phyloP scores from a whole-genome alignment of 2,797 vertebrate genomes.

The Phoxinus dragarum region DNA sequence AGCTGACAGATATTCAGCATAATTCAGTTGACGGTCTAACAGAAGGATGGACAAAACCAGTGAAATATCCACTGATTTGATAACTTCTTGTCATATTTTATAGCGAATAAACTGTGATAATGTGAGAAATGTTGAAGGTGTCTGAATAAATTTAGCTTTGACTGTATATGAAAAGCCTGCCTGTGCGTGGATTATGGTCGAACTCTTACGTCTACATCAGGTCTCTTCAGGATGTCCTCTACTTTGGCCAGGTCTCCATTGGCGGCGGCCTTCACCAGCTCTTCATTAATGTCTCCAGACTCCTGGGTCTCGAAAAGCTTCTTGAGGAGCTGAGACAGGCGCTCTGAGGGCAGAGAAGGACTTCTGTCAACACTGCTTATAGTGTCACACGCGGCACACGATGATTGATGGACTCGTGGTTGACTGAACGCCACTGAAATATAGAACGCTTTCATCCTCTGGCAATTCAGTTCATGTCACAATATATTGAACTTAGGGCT shows the following conservation, averaged over 20 bases:
- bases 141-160: accelerated
- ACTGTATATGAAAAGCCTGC: too few relatives aligned
- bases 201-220: conserved; percentile 92
- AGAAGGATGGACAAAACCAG: too few relatives aligned
- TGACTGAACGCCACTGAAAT: conserved; percentile 2
- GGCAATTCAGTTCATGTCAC: neutral
- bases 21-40: too few relatives aligned
- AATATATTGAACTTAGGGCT: neutral
- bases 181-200: neutral
- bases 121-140: too few relatives aligned
- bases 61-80: too few relatives aligned
- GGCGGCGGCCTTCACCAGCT: conserved; percentile 97
- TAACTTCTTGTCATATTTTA: too few relatives aligned
- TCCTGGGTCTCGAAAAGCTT: conserved; percentile 99
- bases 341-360: conserved; percentile 79
- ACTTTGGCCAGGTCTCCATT: conserved; percentile 98
- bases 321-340: conserved; percentile 95
- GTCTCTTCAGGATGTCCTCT: conserved; percentile 96
- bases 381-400: neutral
- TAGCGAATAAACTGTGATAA: too few relatives aligned
- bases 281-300: conserved; percentile 98
- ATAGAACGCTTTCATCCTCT: neutral
- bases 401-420: neutral
- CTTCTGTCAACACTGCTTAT: conserved; percentile 2
- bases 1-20: too few relatives aligned